Conservation (phyloP, 1,140 invertebrate species). For the Brachionus angularis region DNA sequence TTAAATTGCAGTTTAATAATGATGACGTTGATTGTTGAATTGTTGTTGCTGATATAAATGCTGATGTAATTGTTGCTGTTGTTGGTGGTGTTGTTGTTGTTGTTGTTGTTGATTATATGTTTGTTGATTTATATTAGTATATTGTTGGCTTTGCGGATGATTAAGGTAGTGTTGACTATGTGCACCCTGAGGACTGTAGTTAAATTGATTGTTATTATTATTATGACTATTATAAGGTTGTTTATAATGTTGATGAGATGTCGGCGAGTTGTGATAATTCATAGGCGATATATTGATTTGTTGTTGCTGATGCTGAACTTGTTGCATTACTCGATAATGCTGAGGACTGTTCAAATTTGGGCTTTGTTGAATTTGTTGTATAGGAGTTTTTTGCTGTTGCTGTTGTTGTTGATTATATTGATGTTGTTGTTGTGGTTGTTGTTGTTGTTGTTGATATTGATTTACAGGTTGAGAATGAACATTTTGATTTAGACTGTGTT, state of each 20-base stretch:
- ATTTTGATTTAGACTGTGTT: no score
- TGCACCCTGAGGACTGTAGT: conserved; percentile 4
- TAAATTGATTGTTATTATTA: no score
- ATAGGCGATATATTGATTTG: no score
- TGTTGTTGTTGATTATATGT: not conserved
- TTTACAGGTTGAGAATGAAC: no score
- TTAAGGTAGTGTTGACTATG: not conserved
- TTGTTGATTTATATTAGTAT: not conserved
- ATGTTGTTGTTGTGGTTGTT: no score
- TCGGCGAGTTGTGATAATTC: no score
- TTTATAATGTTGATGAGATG: no score
- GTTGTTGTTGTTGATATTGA: no score
- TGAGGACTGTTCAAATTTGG: conserved; percentile 2
- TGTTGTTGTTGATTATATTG: no score
- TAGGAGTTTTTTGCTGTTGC: conserved; percentile 1
- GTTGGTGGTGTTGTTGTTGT: conserved; percentile 9
- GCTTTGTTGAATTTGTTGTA: not conserved
- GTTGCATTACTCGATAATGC: not conserved
- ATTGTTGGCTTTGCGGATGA: not conserved
- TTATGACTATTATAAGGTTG: no score
- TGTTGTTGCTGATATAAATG: conserved; percentile 1
- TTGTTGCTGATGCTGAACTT: conserved; percentile 1
- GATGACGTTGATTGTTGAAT: conserved; percentile 3
- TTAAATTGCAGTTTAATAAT: not conserved
- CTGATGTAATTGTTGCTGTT: conserved; percentile 22